Conservation (phyloP, 2,888 invertebrate species). For the Tridacna gigas region DNA sequence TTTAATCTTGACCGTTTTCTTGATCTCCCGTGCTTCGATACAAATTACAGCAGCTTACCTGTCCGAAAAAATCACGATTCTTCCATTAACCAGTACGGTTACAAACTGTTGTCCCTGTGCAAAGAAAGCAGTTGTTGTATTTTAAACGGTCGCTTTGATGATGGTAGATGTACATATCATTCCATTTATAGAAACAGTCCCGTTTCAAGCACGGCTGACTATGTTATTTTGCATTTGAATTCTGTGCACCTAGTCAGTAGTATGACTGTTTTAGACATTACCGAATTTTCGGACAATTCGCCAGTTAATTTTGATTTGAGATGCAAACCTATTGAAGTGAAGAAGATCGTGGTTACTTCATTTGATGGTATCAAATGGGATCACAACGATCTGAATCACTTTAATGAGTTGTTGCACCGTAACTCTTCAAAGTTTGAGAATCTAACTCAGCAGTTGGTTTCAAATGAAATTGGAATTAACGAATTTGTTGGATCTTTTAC, state of each 20-base stretch:
- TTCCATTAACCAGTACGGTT: not conserved
- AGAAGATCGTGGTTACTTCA: too few species aligned
- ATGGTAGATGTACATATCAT: too few species aligned
- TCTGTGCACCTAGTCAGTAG: not conserved
- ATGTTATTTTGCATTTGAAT: not conserved
- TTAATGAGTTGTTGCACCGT: not conserved
- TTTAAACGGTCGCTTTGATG: not conserved
- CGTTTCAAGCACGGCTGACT: not conserved
- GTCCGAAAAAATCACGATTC: not conserved
- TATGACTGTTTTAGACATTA: not conserved
- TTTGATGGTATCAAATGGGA: not conserved
- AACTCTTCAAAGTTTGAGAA: not conserved
- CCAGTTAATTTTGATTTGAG: too few species aligned
- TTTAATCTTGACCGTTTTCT: not conserved
- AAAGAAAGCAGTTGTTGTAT: not conserved
- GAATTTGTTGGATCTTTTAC: not conserved
- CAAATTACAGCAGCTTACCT: not conserved
- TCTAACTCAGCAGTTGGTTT: not conserved
- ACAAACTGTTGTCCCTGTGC: not conserved
- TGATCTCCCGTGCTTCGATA: not conserved
- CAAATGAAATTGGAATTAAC: not conserved
- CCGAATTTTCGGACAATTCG: not conserved
- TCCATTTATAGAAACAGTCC: not conserved
- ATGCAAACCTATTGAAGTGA: too few species aligned
- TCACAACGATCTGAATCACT: not conserved